Base-by-base conservation (phyloP, 2,113 vertebrate genomes). In the Eulemur rufifrons region DNA sequence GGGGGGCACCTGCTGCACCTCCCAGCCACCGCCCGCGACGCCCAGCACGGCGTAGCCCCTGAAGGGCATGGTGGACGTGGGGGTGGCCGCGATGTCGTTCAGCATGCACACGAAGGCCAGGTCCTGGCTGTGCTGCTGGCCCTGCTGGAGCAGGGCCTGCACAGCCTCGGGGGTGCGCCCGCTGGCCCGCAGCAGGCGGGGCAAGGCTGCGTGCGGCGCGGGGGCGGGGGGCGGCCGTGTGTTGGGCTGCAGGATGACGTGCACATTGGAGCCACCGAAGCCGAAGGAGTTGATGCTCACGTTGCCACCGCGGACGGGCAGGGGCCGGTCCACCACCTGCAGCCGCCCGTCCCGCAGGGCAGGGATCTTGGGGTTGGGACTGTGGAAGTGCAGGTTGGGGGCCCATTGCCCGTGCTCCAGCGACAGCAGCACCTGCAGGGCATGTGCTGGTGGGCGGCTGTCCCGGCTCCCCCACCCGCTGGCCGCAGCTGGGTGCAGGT, bases 251-350 rank as follows among this genome's bases (percentile, higher is more conserved):
- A 99, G 98, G 96, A 99, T 99, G 76, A 99, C 95, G 0, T 99
- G 99, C 78, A 99, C 99, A 8, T 99, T 99, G 96, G 99, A 99
- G 82, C 99, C 99, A 11, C 99, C 99, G 0, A 99, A 99, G 80
- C 99, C 99, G 76, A 99, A 99, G 1, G 99, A 99, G 97, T 99
- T 99, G 97, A 99, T 98, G 84, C 99, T 98, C 3, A 99, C 99
- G 20, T 99, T 96, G 97, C 99, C 99, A 0, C 99, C 99, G 15
- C 98, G 98, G n/a, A 99, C 96, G 0, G 99, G 99, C 3, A 98
- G 96, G 5, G 99, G 99, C 85, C 96, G 98, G 68, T 99, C 98
- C 6, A 99, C 99, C 1, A 99, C 99, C 76, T 97, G 95, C 12
- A 99, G 71, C 8, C 98, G 98, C 0, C 99, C 99, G 0, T 99